A percentile compares a stretch with the other conserved stretches of the same genome.
Conservation (phyloP, 1,140 invertebrate species). For the Oncopodura yosiiana region DNA sequence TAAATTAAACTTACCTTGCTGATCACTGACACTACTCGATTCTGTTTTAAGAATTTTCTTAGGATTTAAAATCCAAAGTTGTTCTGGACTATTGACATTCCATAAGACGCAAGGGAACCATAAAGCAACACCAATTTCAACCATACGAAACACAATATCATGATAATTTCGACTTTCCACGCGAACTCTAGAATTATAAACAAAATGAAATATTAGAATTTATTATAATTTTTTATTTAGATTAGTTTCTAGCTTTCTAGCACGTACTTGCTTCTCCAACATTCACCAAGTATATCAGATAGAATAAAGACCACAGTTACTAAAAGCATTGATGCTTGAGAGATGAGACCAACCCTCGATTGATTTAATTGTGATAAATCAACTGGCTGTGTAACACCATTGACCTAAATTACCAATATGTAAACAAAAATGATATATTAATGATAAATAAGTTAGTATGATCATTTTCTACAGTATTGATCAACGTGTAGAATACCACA, state of each 20-base stretch:
- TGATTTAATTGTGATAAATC: conserved; percentile 84
- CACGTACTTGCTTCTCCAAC: conserved; percentile 79
- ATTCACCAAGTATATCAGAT: conserved; percentile 77
- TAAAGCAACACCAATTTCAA: conserved; percentile 83
- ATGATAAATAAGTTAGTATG: not conserved
- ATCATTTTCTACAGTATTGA: not conserved
- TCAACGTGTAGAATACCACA: not conserved
- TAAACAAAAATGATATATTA: not conserved
- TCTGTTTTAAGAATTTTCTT: conserved; percentile 60
- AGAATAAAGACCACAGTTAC: conserved; percentile 78
- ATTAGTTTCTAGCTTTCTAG: conserved; percentile 3
- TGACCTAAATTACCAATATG: conserved; percentile 7
- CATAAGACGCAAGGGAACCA: conserved; percentile 92
- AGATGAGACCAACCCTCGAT: conserved; percentile 73
- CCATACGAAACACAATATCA: conserved; percentile 77
- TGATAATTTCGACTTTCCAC: conserved; percentile 81
- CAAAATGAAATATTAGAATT: not conserved
- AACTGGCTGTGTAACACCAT: conserved; percentile 41
- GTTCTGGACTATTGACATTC: conserved; percentile 86
- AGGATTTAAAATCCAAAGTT: conserved; percentile 87
- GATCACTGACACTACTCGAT: conserved; percentile 11
- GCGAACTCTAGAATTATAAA: conserved; percentile 55
- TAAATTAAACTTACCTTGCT: conserved; percentile 8
- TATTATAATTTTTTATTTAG: not conserved
- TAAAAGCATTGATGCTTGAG: conserved; percentile 74